Percentiles rank a stretch among this genome's conserved stretches.
Evolutionary conservation across 2,888 invertebrate species (phyloP).

Genomic region (Anarsia innoxiella): DNA sequence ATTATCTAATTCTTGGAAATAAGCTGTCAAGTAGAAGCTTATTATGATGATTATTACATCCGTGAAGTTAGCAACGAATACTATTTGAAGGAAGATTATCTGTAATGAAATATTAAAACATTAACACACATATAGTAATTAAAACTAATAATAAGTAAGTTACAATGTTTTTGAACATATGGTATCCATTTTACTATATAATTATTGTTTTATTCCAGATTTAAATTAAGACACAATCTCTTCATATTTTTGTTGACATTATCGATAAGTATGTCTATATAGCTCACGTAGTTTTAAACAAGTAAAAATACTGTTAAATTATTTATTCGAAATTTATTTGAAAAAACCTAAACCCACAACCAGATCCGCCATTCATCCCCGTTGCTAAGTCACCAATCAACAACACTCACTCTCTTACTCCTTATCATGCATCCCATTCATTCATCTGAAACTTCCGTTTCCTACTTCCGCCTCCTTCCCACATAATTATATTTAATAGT

Average conservation of each 20-base stretch:
- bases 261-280: too few relatives aligned
- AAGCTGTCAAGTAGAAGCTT: slow-evolving; percentile 11
- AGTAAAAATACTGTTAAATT: too few relatives aligned
- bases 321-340: too few relatives aligned
- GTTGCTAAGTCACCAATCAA: too few relatives aligned
- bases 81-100: slow-evolving; percentile 3
- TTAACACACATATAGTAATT: not conserved
- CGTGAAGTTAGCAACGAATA: slow-evolving; percentile 9
- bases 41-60: slow-evolving; percentile 11
- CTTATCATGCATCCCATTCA: too few relatives aligned
- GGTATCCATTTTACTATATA: not conserved
- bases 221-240: not conserved
- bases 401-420: too few relatives aligned
- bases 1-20: slow-evolving; percentile 9
- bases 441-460: too few relatives aligned
- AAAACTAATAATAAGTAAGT: not conserved
- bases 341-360: too few relatives aligned
- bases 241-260: not conserved
- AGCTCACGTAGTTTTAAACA: not conserved
- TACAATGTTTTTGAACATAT: not conserved
- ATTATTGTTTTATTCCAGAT: not conserved
- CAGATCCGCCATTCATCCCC: too few relatives aligned
- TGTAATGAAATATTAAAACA: not conserved
- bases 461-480: too few relatives aligned
- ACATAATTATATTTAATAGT: too few relatives aligned